These are phyloP conservation scores for Lepilemur ruficaudatus DNA, from an alignment of 2,797 vertebrate genomes.

Conservation along the genomic window DNA sequence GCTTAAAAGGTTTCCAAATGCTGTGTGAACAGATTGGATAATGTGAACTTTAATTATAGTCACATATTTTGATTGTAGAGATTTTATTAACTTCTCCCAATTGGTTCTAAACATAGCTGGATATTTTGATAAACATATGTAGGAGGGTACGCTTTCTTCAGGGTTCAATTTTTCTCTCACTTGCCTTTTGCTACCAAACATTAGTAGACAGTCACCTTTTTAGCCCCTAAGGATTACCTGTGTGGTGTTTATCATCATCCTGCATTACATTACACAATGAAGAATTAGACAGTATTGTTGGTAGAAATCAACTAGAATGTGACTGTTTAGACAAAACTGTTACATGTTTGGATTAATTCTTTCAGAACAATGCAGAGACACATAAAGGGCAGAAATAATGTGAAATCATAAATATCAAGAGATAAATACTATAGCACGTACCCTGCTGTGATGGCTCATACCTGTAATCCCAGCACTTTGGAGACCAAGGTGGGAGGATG, in stretches of 20 bases:
- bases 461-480: background rate
- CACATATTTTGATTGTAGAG: background rate
- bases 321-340: background rate
- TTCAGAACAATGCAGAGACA: background rate
- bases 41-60: background rate
- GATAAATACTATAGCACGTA: background rate
- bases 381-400: background rate
- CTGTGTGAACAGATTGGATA: background rate
- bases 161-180: background rate
- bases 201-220: background rate
- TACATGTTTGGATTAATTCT: background rate
- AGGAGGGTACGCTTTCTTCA: background rate
- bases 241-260: background rate
- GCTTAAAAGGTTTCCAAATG: background rate
- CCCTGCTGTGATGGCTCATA: background rate
- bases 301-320: background rate
- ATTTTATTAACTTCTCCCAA: background rate
- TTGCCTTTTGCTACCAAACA: background rate
- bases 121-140: background rate
- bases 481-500: accelerated
- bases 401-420: background rate
- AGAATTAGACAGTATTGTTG: background rate
- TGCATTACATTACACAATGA: background rate
- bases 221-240: background rate
- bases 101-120: background rate